Base-by-base conservation (phyloP, 2,888 invertebrate species). In the Coleophora deauratella region DNA sequence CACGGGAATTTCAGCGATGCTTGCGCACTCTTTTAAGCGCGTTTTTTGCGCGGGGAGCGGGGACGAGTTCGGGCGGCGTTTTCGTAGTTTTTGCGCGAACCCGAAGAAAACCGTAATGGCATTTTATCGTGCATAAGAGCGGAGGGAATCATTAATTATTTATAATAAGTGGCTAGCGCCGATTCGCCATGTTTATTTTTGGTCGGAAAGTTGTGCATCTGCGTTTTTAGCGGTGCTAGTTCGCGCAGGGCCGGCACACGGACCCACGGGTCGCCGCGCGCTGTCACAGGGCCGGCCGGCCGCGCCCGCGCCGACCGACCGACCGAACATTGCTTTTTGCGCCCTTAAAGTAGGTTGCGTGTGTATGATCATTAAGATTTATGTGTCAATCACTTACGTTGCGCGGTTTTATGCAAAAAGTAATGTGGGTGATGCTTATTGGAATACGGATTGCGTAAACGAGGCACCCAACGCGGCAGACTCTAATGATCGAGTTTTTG, bases 101-200 rank as follows among this genome's bases (percentile, higher is more conserved):
- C 67, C 73, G 72, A 81, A 81, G 82, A 84, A 84, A 84, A 84
- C 82, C 81, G 76, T 84, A 84, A 84, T 82, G 81, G 84, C 84
- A 84, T 84, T 82, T 84, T 82, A 81, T 82, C 77, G 81, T 82
- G 81, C 82, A 82, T 84, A 82, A 80, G 74, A 79, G 80, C 71
- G 66, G 72, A 59, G 63, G 73, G 75, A 80, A 80, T 84, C 84
- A 85, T 85, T 84, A 84, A 84, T 84, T 82, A 85, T 85, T 85
- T 85, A 85, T 84, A 85, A 82, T 82, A 84, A 81, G 77, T 72
- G 70, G 66, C 75, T 81, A 81, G 81, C 73, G 73, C 74, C 71
- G 68, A 79, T 75, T 67, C 72, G 72, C 66, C 64, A 64, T 73
- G 68, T 74, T 76, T 72, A 66, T 72, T 72, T 72, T 72, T 57